These are phyloP conservation scores for Antechinus flavipes DNA, from an alignment of 2,113 vertebrate genomes.

Conservation along the genomic window DNA sequence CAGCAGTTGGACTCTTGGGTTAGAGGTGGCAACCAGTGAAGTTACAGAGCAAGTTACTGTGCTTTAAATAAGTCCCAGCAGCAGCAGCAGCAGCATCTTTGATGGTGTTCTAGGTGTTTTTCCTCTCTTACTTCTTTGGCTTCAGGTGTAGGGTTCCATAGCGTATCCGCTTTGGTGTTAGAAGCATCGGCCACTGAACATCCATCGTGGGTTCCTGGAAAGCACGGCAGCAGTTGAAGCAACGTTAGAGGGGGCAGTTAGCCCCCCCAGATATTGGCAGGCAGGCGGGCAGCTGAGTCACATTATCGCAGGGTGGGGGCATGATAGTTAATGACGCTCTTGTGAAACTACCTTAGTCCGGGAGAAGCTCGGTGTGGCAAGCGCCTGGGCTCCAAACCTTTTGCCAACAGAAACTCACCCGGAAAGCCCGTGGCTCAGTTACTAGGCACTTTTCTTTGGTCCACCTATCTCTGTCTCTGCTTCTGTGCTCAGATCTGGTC, in stretches of 20 bases:
- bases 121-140: not conserved
- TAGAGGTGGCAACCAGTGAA: not conserved
- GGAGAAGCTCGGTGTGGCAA: not conserved
- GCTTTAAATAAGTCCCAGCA: not conserved
- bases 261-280: too few relatives aligned
- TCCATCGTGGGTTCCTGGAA: not conserved
- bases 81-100: not conserved
- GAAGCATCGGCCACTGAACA: not conserved
- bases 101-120: not conserved
- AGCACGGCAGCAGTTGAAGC: not conserved
- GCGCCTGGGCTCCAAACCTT: not conserved
- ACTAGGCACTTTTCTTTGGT: too few relatives aligned
- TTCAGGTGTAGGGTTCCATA: not conserved
- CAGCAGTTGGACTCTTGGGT: not conserved
- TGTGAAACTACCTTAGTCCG: not conserved
- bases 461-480: not conserved
- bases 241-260: not conserved
- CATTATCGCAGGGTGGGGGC: not conserved
- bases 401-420: not conserved
- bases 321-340: not conserved
- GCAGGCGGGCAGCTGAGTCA: not conserved
- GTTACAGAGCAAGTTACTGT: not conserved
- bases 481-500: not conserved
- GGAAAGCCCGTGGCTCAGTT: not conserved
- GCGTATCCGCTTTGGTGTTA: not conserved